phyloP scores from a whole-genome alignment of 2,888 invertebrate genomes.

The Shargacucullia verbasci region DNA sequence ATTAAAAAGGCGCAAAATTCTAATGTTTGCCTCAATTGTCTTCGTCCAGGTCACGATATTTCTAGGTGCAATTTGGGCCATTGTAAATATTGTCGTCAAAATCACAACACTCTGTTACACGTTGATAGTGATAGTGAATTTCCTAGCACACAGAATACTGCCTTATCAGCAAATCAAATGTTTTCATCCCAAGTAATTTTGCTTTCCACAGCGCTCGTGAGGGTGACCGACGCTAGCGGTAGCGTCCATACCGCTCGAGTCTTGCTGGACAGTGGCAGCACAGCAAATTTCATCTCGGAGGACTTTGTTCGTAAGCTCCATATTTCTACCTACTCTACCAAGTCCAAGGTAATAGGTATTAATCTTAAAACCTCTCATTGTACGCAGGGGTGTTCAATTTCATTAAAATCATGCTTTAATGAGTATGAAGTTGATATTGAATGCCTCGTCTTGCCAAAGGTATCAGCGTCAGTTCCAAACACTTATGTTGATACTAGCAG shows the following conservation, averaged over 20 bases:
- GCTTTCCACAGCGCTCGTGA: conserved; percentile 9
- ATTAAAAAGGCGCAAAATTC: conserved; percentile 5
- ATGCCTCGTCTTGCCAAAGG: conserved; percentile 2
- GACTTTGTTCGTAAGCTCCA: conserved; percentile 8
- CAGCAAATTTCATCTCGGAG: background rate
- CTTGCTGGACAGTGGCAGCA: too few relatives aligned
- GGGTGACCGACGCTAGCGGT: conserved; percentile 2
- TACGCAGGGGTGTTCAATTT: conserved; percentile 2
- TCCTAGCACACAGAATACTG: background rate
- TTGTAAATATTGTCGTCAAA: conserved; percentile 6
- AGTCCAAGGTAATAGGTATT: conserved; percentile 11
- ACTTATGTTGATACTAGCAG: too few relatives aligned
- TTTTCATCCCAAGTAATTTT: conserved; percentile 2
- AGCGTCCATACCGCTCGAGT: conserved; percentile 2
- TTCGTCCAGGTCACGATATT: conserved; percentile 8
- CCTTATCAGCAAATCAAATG: background rate
- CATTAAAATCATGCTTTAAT: background rate
- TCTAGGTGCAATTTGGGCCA: conserved; percentile 5
- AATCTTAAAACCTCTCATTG: conserved; percentile 1
- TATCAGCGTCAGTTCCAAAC: conserved; percentile 8
- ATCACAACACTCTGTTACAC: conserved; percentile 7
- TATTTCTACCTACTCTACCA: background rate
- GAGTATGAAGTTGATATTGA: conserved; percentile 2
- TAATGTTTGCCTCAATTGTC: conserved; percentile 2
- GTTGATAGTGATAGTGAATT: background rate